Evolutionary conservation across 2,797 vertebrate genomes (phyloP).

Genomic region (Gallinago stenura): DNA sequence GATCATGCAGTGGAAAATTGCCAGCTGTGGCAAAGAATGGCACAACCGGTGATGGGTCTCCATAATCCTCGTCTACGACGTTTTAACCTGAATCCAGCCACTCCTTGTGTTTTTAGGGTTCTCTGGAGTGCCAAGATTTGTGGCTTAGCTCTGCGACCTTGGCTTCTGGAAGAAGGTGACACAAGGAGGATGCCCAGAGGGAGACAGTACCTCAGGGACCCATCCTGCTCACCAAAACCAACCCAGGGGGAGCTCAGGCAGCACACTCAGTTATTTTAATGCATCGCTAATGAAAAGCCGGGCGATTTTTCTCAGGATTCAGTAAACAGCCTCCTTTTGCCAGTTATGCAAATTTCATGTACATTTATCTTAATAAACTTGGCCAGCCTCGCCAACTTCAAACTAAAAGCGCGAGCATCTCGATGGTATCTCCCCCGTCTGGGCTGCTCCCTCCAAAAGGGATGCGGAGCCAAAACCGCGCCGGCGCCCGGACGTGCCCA

Average conservation of each 20-base stretch:
- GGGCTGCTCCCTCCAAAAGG: accelerated
- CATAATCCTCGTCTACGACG: background rate
- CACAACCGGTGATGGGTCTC: background rate
- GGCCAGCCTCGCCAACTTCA: background rate
- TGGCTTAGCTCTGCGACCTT: background rate
- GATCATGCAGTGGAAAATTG: too few relatives aligned
- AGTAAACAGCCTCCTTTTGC: background rate
- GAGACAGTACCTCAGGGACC: background rate
- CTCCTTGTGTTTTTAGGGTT: background rate
- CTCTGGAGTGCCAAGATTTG: accelerated
- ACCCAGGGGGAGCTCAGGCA: accelerated
- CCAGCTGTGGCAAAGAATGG: accelerated
- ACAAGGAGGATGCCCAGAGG: background rate
- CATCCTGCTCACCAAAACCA: background rate
- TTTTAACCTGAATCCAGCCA: background rate
- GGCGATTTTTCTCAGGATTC: background rate
- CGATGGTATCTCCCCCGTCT: accelerated
- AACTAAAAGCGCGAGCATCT: background rate
- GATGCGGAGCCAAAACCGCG: background rate
- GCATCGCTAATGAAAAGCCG: background rate
- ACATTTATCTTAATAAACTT: background rate
- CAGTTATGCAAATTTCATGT: background rate
- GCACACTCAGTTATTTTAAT: background rate
- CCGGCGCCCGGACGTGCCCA: accelerated
- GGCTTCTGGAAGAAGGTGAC: accelerated